Conservation (phyloP, 1,140 invertebrate species). For the Zelostemma sp. region DNA sequence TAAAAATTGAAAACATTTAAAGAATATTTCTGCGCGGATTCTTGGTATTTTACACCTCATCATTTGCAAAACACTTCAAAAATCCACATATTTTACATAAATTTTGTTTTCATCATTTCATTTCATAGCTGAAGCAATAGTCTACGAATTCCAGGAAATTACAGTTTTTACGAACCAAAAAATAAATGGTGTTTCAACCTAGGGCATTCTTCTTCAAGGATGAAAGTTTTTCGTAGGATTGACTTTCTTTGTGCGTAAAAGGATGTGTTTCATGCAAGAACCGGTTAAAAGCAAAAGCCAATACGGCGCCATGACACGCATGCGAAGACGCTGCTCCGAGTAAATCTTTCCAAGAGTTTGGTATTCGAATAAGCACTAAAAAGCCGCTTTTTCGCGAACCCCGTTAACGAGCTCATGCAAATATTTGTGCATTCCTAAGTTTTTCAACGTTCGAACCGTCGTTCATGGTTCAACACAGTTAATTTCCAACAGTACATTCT, state of each 20-base stretch:
- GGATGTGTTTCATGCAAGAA: constrained; percentile 20
- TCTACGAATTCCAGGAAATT: too few species aligned
- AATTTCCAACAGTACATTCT: background rate
- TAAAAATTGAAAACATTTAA: too few species aligned
- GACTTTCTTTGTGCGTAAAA: constrained; percentile 37
- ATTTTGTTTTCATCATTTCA: too few species aligned
- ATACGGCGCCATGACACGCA: constrained; percentile 2
- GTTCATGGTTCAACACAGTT: too few species aligned
- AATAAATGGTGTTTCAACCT: too few species aligned
- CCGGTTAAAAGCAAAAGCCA: constrained; percentile 45
- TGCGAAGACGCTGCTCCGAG: constrained; percentile 11
- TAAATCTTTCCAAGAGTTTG: constrained; percentile 27
- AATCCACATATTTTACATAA: too few species aligned
- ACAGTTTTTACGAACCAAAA: too few species aligned
- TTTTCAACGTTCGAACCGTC: constrained; percentile 30
- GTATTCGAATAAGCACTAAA: constrained; percentile 21
- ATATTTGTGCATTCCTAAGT: constrained; percentile 2
- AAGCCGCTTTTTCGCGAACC: background rate
- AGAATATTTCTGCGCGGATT: too few species aligned
- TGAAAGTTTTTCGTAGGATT: constrained; percentile 7
- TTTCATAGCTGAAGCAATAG: too few species aligned
- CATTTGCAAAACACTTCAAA: too few species aligned
- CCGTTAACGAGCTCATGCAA: constrained; percentile 22
- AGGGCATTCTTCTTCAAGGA: too few species aligned
- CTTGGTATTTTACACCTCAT: too few species aligned